Evolutionary conservation across 2,888 invertebrate species (phyloP).

Genomic region (Venusia cambrica): DNA sequence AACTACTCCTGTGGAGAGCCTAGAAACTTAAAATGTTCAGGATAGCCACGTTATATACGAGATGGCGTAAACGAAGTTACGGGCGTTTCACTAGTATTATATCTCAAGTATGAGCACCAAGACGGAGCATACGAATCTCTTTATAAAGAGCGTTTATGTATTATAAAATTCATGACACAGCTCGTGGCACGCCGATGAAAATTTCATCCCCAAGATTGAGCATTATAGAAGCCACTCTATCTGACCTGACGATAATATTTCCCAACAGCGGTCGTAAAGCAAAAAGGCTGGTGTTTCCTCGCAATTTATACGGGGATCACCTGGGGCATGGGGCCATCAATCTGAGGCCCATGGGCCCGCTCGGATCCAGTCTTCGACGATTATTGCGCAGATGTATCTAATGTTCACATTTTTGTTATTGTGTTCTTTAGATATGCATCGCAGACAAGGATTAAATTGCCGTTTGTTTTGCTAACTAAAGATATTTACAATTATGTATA

Average conservation of each 20-base stretch:
- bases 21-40: no score
- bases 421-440: no score
- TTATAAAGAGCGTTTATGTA: no score
- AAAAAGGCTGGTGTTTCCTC: slow-evolving; percentile 36
- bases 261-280: slow-evolving; percentile 44
- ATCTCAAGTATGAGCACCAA: no score
- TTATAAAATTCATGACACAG: slow-evolving; percentile 1
- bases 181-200: slow-evolving; percentile 7
- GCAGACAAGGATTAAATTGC: no score
- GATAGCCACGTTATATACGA: no score
- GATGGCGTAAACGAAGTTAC: no score
- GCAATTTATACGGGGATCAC: slow-evolving; percentile 51
- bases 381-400: slow-evolving; percentile 50
- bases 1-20: no score
- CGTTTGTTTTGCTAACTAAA: no score
- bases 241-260: slow-evolving; percentile 30
- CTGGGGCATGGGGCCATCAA: slow-evolving; percentile 67
- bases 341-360: slow-evolving; percentile 59
- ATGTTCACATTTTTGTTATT: slow-evolving; percentile 25
- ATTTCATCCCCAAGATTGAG: slow-evolving; percentile 15
- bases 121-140: no score
- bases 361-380: slow-evolving; percentile 53
- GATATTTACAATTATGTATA: no score
- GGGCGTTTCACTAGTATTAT: no score
- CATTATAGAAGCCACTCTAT: slow-evolving; percentile 10